phyloP scores from a whole-genome alignment of 1,140 invertebrate species.

The Leptoteleia sp. region DNA sequence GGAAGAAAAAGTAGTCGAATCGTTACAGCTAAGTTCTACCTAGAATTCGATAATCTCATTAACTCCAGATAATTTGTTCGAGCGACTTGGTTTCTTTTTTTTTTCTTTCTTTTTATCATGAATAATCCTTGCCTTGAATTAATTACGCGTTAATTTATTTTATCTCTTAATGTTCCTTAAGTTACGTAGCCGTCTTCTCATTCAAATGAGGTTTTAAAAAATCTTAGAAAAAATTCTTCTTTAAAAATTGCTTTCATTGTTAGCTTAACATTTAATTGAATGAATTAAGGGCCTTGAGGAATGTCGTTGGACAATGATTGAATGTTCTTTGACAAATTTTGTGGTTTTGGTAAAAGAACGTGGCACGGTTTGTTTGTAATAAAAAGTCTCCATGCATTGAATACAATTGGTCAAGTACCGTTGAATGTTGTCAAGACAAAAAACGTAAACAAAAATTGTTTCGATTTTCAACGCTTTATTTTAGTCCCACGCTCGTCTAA shows the following conservation, averaged over 20 bases:
- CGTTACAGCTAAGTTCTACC: conserved; percentile 57
- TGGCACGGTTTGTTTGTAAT: no score
- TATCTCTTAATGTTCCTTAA: conserved; percentile 35
- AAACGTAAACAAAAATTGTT: no score
- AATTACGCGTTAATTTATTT: conserved; percentile 39
- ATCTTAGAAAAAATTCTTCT: conserved; percentile 58
- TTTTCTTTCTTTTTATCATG: conserved; percentile 19
- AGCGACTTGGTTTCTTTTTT: conserved; percentile 33
- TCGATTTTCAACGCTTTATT: no score
- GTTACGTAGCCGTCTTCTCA: conserved; percentile 46
- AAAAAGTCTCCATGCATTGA: no score
- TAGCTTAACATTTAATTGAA: conserved; percentile 55
- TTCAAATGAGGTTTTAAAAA: conserved; percentile 63
- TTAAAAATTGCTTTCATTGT: conserved; percentile 32
- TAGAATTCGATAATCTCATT: conserved; percentile 62
- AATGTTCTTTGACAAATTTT: no score
- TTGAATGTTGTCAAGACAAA: no score
- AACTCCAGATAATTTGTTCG: conserved; percentile 59
- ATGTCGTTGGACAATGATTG: no score
- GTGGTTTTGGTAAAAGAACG: no score
- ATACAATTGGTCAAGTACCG: no score
- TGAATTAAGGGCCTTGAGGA: no score
- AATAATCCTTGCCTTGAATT: conserved; percentile 8
- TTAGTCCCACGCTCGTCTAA: no score
- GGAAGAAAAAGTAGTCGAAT: conserved; percentile 65